Base-by-base conservation (phyloP, 2,113 vertebrate species). In the Caloenas nicobarica region DNA sequence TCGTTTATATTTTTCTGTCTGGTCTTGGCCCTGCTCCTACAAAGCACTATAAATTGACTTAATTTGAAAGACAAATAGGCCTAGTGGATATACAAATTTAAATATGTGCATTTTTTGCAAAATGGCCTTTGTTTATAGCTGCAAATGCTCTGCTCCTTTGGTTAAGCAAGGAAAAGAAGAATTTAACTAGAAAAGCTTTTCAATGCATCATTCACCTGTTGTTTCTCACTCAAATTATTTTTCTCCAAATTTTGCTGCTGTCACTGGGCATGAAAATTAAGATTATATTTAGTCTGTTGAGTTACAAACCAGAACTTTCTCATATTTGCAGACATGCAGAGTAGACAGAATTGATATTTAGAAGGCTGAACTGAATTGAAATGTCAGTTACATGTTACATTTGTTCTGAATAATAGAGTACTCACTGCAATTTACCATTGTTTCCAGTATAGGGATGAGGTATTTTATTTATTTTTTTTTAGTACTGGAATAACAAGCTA, bases 121-220 rank as follows among this genome's bases (percentile, higher is more conserved):
- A 83, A 58, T 71, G 48, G 56, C 7, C 18, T 83, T 66, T 62
- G 9, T 56, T 83, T 81, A 2, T 79, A 16, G 44, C 34, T 19
- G 6, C 56, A 51, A 4, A 16, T 64, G 19, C 57, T 74, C 70
- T 81, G 24, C 48, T 83, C 3, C 51, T 81, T 84, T 13, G 10
- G 13, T 24, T 88, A n/a, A 68, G 34, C 21, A 61, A 58, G 50
- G 57, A 62, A 72, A 40, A 33, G 26, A 64, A 24, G 4, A 62
- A 29, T 86, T 69, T 38, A 21, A 25, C 53, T 57, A 4, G 29
- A 61, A 61, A 29, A 71, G 24, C 16, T 68, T 70, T 61, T 46
- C 16, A 12, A 1, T 29, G 31, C 13, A 2, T 79, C 3, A 5
- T 71, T 72, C 21, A 8, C 16, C 0, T 9, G 4, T 56, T 56